Base-by-base conservation (phyloP, 2,888 invertebrate species). In the Cephus pygmeus region DNA sequence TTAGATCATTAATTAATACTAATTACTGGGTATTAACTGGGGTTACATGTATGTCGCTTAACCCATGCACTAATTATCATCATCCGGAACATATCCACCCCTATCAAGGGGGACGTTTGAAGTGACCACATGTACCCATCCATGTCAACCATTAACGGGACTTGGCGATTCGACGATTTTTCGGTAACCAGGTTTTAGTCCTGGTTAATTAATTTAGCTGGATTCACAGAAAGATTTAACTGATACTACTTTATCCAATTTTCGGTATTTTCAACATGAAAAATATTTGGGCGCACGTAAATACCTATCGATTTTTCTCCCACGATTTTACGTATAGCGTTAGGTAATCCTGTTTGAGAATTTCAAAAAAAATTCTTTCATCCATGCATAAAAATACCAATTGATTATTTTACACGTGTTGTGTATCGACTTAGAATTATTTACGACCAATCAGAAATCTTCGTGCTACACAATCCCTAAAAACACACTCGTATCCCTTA, bases 41-140 rank as follows among this genome's bases (percentile, higher is more conserved):
- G 35, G 75, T 31, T 71, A 69, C 56, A 75, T 75, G 76, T 77
- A 23, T 77, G 84, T 83, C 84, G 78, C 81, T 79, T 82, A 79
- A 81, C 74, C 77, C 79, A 74, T 76, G 80, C 75, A 85, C 84
- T 83, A 76, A 73, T 76, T 84, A 82, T 83, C 80, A 79, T 81
- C 79, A 34, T 77, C 80, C 81, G 78, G 81, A 81, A 81, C 76
- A 30, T 35, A 36, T 40, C 75, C 78, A 73, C 74, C 69, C 75
- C 74, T 75, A 75, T 75, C 40, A 36, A 56, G 35, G 35, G 69
- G 75, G 79, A 84, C 82, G 88, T 88, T 87, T 87, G 87, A 84
- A 87, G 87, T 85, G 87, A 84, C 86, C 86, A 81, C 76, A 79
- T 75, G 73, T 74, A 76, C 73, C 76, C 82, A 11, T n/a, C 74